Conservation (phyloP, 2,888 invertebrate species). For the Suillia variegata region DNA sequence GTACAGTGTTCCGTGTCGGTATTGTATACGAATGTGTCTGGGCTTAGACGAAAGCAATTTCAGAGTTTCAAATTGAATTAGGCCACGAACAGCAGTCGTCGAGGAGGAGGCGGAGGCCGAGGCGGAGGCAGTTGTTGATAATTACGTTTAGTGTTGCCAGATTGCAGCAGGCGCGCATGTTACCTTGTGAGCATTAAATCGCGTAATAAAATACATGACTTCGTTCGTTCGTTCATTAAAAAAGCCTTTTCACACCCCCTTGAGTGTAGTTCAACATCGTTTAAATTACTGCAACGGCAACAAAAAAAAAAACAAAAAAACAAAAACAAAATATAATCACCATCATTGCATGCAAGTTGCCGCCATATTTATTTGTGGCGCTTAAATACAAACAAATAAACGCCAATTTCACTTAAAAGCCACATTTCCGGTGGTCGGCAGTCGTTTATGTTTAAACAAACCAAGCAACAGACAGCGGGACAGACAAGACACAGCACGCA, state of each 20-base stretch:
- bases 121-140: neutral
- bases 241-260: too few relatives aligned
- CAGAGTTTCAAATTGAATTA: slow-evolving; percentile 43
- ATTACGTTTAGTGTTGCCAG: neutral
- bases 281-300: too few relatives aligned
- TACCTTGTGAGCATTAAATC: too few relatives aligned
- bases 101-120: neutral
- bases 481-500: neutral
- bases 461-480: neutral
- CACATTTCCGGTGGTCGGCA: slow-evolving; percentile 21
- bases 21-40: neutral
- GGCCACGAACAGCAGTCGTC: slow-evolving; percentile 23
- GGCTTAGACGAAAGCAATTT: slow-evolving; percentile 34
- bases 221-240: too few relatives aligned
- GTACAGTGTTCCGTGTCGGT: neutral
- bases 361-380: neutral
- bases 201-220: too few relatives aligned
- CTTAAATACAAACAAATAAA: neutral
- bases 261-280: too few relatives aligned
- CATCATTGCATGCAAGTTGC: too few relatives aligned
- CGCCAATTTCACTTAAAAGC: slow-evolving; percentile 1
- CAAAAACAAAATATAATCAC: too few relatives aligned
- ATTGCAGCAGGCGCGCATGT: too few relatives aligned
- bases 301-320: too few relatives aligned
- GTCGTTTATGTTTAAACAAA: slow-evolving; percentile 18